These are phyloP conservation scores for Elymnias hypermnestra DNA, from an alignment of 1,140 invertebrate species.

Conservation along the genomic window DNA sequence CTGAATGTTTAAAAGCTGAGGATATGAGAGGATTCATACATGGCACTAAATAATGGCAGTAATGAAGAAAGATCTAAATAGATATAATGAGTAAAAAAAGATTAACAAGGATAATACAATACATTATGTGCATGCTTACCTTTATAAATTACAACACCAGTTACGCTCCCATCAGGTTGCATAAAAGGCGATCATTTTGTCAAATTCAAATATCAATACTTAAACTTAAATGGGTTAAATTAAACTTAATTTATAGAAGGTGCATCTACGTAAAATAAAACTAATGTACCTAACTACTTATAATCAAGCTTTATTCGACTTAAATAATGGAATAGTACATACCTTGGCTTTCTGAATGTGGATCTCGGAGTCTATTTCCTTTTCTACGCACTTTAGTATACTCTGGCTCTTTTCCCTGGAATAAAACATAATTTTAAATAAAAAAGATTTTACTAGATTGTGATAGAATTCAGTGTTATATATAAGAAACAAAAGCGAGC, in stretches of 20 bases:
- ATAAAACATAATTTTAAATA: constrained; percentile 63
- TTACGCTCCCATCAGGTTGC: constrained; percentile 73
- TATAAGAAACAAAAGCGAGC: background rate
- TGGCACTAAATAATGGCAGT: constrained; percentile 27
- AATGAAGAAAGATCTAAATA: constrained; percentile 21
- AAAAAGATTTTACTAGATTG: constrained; percentile 14
- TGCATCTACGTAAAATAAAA: constrained; percentile 71
- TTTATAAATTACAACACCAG: constrained; percentile 73
- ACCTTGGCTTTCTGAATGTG: constrained; percentile 89
- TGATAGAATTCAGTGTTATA: background rate
- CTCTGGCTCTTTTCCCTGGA: constrained; percentile 85
- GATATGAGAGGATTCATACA: constrained; percentile 21
- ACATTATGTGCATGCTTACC: constrained; percentile 74
- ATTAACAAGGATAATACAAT: constrained; percentile 39
- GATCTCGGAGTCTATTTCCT: constrained; percentile 83
- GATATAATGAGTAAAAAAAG: constrained; percentile 23
- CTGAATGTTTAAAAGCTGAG: constrained; percentile 21
- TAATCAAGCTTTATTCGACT: constrained; percentile 47
- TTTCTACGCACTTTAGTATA: constrained; percentile 89
- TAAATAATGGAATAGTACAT: constrained; percentile 26
- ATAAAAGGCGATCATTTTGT: constrained; percentile 73
- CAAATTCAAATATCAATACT: constrained; percentile 66
- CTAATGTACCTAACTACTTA: constrained; percentile 68
- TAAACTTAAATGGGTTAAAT: constrained; percentile 65
- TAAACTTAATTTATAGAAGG: constrained; percentile 62